Evolutionary conservation across 37 sponge, comb jelly and placozoan species (phyloP).

Genomic region (Chondrilla cf. caribensis): DNA sequence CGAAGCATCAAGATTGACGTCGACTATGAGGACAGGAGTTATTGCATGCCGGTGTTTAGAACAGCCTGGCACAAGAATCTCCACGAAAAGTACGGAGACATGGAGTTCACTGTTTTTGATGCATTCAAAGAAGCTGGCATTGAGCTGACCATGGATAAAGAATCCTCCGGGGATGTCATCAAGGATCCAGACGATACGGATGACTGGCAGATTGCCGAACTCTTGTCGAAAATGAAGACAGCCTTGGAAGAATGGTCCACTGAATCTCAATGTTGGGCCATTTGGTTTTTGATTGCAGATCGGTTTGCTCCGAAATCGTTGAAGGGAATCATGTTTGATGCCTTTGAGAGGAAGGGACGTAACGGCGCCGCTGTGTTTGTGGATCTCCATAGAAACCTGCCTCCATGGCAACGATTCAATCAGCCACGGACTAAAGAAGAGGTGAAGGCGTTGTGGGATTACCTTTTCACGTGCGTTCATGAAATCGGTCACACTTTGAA

Average conservation of each 20-base stretch:
- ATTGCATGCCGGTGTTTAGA: background rate
- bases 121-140: constrained; percentile 25
- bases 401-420: background rate
- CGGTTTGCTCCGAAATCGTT: background rate
- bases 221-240: background rate
- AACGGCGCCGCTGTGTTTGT: constrained; percentile 13
- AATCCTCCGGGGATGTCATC: background rate
- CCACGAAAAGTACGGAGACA: background rate
- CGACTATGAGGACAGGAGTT: background rate
- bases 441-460: constrained; percentile 14
- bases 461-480: constrained; percentile 17
- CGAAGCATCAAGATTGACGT: constrained; percentile 11
- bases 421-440: background rate
- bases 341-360: background rate
- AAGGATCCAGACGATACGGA: background rate
- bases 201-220: background rate
- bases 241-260: background rate
- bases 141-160: background rate
- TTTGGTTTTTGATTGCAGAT: constrained; percentile 1
- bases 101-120: background rate
- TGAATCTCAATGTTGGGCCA: background rate
- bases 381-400: background rate
- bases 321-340: constrained; percentile 17
- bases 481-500: constrained; percentile 20
- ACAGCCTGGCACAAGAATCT: background rate